Evolutionary conservation across 2,888 invertebrate species (phyloP).

Genomic region (Iphiclides podalirius): DNA sequence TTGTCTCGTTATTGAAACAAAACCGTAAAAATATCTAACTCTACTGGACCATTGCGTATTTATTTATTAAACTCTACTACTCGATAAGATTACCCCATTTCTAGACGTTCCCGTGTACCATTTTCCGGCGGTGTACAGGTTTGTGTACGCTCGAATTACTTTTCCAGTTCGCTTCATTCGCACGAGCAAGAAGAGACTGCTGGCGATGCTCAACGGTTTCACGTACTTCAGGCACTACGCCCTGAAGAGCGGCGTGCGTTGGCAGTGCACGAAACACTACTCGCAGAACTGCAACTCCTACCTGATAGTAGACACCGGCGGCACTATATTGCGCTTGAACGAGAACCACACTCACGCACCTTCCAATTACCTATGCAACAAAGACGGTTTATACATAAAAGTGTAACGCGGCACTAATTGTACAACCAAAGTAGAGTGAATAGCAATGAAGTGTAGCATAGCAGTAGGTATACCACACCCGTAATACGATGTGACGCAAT

Average conservation of each 20-base stretch:
- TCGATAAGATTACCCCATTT: no score
- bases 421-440: no score
- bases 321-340: conserved; percentile 21
- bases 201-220: conserved; percentile 29
- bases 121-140: background rate
- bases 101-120: no score
- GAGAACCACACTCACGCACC: conserved; percentile 23
- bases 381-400: conserved; percentile 9
- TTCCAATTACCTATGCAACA: conserved; percentile 5
- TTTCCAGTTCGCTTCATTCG: conserved; percentile 26
- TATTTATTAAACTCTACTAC: no score
- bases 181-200: conserved; percentile 19
- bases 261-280: conserved; percentile 32
- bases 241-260: conserved; percentile 28
- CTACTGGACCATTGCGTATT: no score
- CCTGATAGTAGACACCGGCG: conserved; percentile 29
- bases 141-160: background rate
- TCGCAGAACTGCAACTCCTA: conserved; percentile 31
- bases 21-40: no score
- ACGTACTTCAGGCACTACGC: conserved; percentile 33
- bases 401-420: conserved; percentile 3
- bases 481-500: no score
- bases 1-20: no score
- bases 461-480: no score
- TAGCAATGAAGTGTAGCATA: no score